Base-by-base conservation (phyloP, 2,113 vertebrate species). In the Cinclus mexicanus region DNA sequence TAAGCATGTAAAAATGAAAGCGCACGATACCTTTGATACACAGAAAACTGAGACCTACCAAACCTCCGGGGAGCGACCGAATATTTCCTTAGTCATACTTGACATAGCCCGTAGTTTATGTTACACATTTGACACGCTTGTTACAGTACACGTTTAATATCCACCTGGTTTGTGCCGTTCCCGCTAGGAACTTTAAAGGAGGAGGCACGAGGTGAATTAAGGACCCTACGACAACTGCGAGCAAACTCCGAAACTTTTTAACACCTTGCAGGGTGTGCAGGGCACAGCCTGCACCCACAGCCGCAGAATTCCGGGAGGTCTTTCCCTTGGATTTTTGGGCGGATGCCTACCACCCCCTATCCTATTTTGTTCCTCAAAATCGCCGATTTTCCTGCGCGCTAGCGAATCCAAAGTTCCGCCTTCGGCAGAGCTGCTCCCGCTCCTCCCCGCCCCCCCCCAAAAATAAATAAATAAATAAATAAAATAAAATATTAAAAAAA, bases 181-280 rank as follows among this genome's bases (percentile, higher is more conserved):
- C 0, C 31, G 12, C 10, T 0, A 3, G 2, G 12, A 61, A 49
- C n/a, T 65, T 10, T 0, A 8, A 5, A 26, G 69, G 1, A 26
- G 0, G 8, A 72, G 65, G 5, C 41, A n/a, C 37, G 14, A 89
- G 61, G 28, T 10, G 47, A 69, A 17, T 2, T 2, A 57, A 57
- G 1, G 3, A 52, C 37, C 44, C 57, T 25, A 5, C 1, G 53
- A 87, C 87, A 95, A 83, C 55, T 0, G 22, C 46, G 26, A 15
- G 2, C 9, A 19, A 61, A 64, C 18, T 25, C 53, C 1, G 37
- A 6, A 95, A 95, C 53, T 94, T 64, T 64, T 9, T 0, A 19
- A 19, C 16, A 9, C n/a, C 4, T 14, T 2, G 23, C 29, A 0
- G 12, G 37, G 42, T 2, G 46, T 4, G 31, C 39, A 7, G 83